Conservation (phyloP, 2,113 vertebrate species). For the Sturnira hondurensis region DNA sequence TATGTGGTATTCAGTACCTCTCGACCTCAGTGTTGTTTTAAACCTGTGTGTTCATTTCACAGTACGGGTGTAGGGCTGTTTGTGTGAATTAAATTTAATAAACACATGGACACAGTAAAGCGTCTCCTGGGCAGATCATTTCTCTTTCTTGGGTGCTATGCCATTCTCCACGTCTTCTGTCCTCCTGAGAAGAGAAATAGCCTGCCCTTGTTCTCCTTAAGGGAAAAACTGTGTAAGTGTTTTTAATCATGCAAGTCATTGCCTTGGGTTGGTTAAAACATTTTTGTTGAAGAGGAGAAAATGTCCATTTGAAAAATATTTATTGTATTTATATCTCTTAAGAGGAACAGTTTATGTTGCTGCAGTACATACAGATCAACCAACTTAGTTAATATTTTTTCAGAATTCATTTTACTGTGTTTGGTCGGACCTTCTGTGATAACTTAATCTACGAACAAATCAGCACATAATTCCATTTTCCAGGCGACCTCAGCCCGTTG, state of each 20-base stretch:
- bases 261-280: conserved; percentile 6
- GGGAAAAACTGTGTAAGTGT: background rate
- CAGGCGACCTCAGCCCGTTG: conserved; percentile 35
- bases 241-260: conserved; percentile 11
- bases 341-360: conserved; percentile 54
- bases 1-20: background rate
- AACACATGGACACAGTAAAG: background rate
- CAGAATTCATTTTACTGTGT: conserved; percentile 40
- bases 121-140: background rate
- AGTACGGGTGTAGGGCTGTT: background rate
- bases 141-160: background rate
- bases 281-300: conserved; percentile 40
- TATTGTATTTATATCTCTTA: conserved; percentile 28
- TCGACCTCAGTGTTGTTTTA: background rate
- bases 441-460: conserved; percentile 68
- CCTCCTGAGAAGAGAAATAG: background rate
- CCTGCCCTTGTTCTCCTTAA: background rate
- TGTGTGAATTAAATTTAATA: background rate
- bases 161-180: background rate
- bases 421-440: conserved; percentile 55
- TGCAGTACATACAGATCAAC: conserved; percentile 37
- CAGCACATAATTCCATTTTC: conserved; percentile 72
- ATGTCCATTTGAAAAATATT: background rate
- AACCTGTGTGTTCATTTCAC: background rate
- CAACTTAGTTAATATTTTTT: conserved; percentile 42